Conservation (phyloP, 2,113 vertebrate species). For the Oncorhynchus masou region DNA sequence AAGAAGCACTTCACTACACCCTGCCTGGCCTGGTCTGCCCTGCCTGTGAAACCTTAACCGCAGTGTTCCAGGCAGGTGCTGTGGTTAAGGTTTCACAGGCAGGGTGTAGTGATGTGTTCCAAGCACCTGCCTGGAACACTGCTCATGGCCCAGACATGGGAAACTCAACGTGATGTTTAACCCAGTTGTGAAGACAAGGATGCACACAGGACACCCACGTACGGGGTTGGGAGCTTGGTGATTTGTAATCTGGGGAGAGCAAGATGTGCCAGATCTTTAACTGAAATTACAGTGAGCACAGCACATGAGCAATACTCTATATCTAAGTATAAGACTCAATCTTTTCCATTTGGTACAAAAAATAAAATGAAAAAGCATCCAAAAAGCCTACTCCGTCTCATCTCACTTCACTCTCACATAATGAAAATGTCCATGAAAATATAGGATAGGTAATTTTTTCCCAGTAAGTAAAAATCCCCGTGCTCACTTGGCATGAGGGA, state of each 20-base stretch:
- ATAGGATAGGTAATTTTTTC: background rate
- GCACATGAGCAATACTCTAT: slow-evolving; percentile 1
- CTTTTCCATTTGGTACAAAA: no score
- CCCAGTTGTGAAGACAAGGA: background rate
- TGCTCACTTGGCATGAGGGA: slow-evolving; percentile 13
- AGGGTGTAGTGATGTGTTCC: no score
- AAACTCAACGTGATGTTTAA: background rate
- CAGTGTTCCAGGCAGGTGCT: background rate
- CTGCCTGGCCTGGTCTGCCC: background rate
- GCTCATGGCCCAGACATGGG: background rate
- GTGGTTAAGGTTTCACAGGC: no score
- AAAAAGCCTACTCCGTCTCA: background rate
- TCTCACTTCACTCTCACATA: background rate
- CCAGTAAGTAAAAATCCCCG: slow-evolving; percentile 27
- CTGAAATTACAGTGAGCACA: background rate
- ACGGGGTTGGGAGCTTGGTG: background rate
- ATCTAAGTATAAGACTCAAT: no score
- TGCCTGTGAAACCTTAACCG: background rate
- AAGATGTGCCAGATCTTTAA: background rate
- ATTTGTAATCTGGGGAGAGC: background rate
- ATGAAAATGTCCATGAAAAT: slow-evolving; percentile 22
- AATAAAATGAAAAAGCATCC: background rate
- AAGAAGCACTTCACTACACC: background rate
- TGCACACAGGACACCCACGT: background rate
- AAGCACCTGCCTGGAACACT: background rate